A percentile compares a stretch with the other conserved stretches of the same genome.
These are phyloP conservation scores for Aporophyla lueneburgensis DNA, from an alignment of 2,888 invertebrate species.

Conservation along the genomic window DNA sequence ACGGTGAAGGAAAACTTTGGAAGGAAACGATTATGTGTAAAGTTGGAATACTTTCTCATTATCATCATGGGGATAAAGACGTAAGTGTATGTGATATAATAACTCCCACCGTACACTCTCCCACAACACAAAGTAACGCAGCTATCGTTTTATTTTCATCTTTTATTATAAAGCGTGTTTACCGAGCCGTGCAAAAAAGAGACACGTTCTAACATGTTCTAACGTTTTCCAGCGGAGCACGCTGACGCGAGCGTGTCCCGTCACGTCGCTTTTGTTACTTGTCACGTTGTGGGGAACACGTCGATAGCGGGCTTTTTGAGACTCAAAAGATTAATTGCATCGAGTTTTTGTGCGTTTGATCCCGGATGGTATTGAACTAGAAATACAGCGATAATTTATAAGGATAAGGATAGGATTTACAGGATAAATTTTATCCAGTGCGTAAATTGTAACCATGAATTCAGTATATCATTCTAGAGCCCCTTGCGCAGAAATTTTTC, in stretches of 20 bases:
- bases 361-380: background rate
- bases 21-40: no score
- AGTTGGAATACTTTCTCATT: background rate
- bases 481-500: no score
- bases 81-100: background rate
- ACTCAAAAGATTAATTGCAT: conserved; percentile 36
- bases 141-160: conserved; percentile 32
- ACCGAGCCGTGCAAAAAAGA: conserved; percentile 51
- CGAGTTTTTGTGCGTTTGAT: conserved; percentile 5
- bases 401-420: no score
- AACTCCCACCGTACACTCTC: background rate
- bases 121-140: conserved; percentile 26
- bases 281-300: conserved; percentile 55
- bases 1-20: no score
- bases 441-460: no score
- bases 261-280: conserved; percentile 56
- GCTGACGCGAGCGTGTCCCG: conserved; percentile 43
- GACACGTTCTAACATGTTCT: conserved; percentile 42
- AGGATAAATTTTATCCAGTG: no score
- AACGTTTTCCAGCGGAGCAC: conserved; percentile 45
- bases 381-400: background rate
- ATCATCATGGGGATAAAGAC: accelerated
- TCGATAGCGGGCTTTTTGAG: conserved; percentile 52
- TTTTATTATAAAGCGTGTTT: conserved; percentile 48
- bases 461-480: no score